phyloP scores from a whole-genome alignment of 30 jellyfish, hydroid and myxozoan species.

The Aurelia sp. region DNA sequence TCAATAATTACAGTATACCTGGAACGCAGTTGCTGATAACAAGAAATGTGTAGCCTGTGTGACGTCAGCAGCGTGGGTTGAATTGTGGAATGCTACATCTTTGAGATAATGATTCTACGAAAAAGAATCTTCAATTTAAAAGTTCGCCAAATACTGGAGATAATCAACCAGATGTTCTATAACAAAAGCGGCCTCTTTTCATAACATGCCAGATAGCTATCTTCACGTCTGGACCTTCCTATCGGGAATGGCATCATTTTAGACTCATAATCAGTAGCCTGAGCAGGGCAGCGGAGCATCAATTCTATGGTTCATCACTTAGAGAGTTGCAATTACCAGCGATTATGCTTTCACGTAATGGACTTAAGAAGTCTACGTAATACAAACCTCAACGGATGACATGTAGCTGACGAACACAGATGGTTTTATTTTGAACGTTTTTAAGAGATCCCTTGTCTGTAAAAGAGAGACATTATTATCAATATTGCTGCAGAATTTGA shows the following conservation, averaged over 20 bases:
- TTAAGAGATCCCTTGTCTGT: constrained; percentile 91
- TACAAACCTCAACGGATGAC: constrained; percentile 89
- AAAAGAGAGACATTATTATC: neutral
- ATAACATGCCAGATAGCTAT: too few relatives aligned
- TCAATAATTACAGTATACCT: constrained; percentile 61
- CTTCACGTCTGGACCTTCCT: too few relatives aligned
- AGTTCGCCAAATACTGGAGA: neutral
- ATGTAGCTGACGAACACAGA: constrained; percentile 91
- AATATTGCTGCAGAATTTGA: neutral
- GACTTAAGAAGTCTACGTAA: neutral
- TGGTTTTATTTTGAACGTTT: constrained; percentile 89
- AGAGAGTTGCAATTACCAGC: too few relatives aligned
- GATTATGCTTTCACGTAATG: neutral
- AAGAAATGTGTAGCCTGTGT: constrained; percentile 96
- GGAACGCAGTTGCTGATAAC: constrained; percentile 89
- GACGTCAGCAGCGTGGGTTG: constrained; percentile 98
- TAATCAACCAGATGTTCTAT: too few relatives aligned
- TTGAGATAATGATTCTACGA: constrained; percentile 82
- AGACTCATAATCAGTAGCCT: too few relatives aligned
- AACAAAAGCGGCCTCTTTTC: too few relatives aligned
- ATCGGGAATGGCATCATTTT: too few relatives aligned
- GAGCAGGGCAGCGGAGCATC: too few relatives aligned
- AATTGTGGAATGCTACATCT: constrained; percentile 94
- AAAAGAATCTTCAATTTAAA: neutral
- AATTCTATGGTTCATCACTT: too few relatives aligned